Base-by-base conservation (phyloP, 92 coral and sea anemone genomes). In the Galaxea fascicularis region DNA sequence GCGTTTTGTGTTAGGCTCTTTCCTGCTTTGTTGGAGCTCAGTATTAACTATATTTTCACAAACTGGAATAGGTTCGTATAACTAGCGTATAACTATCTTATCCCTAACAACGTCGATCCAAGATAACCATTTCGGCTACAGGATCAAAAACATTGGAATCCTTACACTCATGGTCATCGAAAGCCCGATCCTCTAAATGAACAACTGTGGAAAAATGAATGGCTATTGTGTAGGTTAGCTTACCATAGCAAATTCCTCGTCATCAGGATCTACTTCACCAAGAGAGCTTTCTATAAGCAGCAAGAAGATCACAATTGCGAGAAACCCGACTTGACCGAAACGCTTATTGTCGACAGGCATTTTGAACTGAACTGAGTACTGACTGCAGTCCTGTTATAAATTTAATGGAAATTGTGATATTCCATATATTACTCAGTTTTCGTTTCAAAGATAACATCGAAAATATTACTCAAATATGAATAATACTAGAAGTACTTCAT, bases 231-330 rank as follows among this genome's bases (percentile, higher is more conserved):
- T 27, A 65, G 4, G 5, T n/a, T 9, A 14, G 49, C 84, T 15
- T 65, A 79, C 84, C 84, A 14, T 13, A 14, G 75, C 84, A 67
- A 28, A 79, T 47, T 68, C 52, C 52, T 79, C 75, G 1, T 79
- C 84, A 10, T 79, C 64, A 4, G 39, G 62, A 7, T 79, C 84
- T 12, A 29, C 74, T 1, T 79, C 84, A 12, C 74, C 14, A 0
- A 28, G 49, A 0, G 47, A 31, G 49, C 35, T 27, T 39, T 21
- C 13, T 52, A 79, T 31, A 0, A 79, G 27, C 31, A 65, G 16
- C 26, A 46, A 79, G 75, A 65, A 10, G n/a, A n/a, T 27, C 24
- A 46, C 62, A 12, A 26, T 0, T 35, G 39, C 22, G 14, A 64
- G 29, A 46, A 64, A 10, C 73, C 28, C 45, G 45, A 5, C 47